Evolutionary conservation across 2,113 vertebrate species (phyloP).

Genomic region (Orientallactaga bullata): DNA sequence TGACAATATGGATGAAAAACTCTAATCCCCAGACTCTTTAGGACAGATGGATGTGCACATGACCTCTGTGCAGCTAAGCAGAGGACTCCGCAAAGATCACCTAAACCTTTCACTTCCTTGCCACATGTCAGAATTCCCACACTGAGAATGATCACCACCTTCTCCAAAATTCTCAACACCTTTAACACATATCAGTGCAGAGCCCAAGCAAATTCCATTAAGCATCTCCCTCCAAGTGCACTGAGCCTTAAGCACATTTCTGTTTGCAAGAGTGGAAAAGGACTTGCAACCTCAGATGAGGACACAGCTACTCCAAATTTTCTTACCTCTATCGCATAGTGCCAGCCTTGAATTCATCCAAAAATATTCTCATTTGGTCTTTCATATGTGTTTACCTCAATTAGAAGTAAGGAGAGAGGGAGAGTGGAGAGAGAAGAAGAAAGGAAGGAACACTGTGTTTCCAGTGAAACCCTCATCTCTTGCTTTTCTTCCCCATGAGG

Average conservation of each 20-base stretch:
- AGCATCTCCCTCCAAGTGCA: not conserved
- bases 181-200: not conserved
- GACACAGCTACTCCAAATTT: not conserved
- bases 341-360: not conserved
- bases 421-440: not conserved
- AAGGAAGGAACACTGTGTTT: rapidly evolving
- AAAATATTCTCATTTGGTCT: not conserved
- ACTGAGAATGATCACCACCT: not conserved
- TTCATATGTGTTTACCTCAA: not conserved
- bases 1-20: not conserved
- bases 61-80: not conserved
- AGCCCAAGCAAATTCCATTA: not conserved
- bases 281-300: not conserved
- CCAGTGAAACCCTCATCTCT: not conserved
- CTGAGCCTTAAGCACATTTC: too few relatives aligned
- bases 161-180: not conserved
- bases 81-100: not conserved
- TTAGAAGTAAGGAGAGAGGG: not conserved
- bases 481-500: not conserved
- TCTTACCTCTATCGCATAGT: not conserved
- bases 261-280: not conserved
- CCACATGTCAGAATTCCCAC: not conserved
- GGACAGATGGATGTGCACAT: not conserved
- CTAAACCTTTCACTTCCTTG: not conserved
- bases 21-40: not conserved